Percentiles rank a stretch among this genome's conserved stretches.
phyloP scores from a whole-genome alignment of 2,888 invertebrate genomes.

The Diaperis boleti region DNA sequence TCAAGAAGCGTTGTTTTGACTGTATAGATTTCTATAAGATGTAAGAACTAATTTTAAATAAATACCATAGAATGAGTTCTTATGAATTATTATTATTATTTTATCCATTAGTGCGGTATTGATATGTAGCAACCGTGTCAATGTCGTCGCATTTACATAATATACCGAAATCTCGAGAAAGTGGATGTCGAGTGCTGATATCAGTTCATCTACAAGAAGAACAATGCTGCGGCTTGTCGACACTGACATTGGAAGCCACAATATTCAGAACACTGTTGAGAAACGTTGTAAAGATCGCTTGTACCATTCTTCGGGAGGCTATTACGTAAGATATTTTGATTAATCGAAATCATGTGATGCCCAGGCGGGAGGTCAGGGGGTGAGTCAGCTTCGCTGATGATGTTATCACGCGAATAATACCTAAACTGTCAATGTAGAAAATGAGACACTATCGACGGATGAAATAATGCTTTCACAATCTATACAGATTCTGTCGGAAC shows the following conservation, averaged over 20 bases:
- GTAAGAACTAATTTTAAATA: slow-evolving; percentile 33
- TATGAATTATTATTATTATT: too few species aligned
- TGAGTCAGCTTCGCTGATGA: background rate
- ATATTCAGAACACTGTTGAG: background rate
- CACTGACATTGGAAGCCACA: background rate
- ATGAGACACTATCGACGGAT: too few species aligned
- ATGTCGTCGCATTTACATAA: slow-evolving; percentile 31
- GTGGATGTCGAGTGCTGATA: slow-evolving; percentile 13
- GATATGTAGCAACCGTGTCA: slow-evolving; percentile 27
- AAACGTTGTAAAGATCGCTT: background rate
- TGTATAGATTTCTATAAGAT: slow-evolving; percentile 28
- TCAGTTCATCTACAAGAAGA: slow-evolving; percentile 9
- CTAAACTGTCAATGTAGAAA: background rate
- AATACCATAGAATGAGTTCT: slow-evolving; percentile 16
- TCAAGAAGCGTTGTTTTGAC: slow-evolving; percentile 17
- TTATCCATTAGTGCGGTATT: too few species aligned
- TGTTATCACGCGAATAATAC: too few species aligned
- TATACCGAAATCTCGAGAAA: slow-evolving; percentile 26
- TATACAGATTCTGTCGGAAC: too few species aligned
- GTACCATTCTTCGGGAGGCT: background rate
- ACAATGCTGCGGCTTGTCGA: slow-evolving; percentile 3
- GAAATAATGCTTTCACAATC: too few species aligned
- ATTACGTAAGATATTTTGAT: background rate
- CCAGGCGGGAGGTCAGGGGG: background rate
- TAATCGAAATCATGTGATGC: background rate